Percentiles rank a stretch among this genome's conserved stretches.
phyloP scores from a whole-genome alignment of 2,888 invertebrate species.

The Imbricaverruca yamaguchii region DNA sequence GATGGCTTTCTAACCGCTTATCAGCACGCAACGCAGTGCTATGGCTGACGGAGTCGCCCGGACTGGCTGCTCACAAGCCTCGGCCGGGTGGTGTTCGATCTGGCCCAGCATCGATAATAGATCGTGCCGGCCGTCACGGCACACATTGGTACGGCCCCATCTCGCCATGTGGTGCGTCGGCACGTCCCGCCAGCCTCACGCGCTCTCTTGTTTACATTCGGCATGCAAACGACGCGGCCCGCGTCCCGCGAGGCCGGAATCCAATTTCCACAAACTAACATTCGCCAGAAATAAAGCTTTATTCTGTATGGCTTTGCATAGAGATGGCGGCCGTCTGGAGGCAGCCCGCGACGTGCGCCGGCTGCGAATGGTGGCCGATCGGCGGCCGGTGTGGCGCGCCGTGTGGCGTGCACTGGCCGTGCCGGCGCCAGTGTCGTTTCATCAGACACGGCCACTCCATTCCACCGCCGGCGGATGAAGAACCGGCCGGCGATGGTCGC shows the following conservation, averaged over 20 bases:
- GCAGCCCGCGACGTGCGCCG: neutral
- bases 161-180: neutral
- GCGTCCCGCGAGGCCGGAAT: constrained; percentile 5
- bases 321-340: neutral
- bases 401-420: neutral
- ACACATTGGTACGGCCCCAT: too few species aligned
- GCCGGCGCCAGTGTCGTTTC: neutral
- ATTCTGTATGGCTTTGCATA: constrained; percentile 14
- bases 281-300: constrained; percentile 21
- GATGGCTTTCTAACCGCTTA: neutral
- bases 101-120: neutral
- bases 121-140: neutral
- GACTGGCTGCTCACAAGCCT: neutral
- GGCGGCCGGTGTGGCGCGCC: too few species aligned
- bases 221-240: neutral
- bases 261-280: constrained; percentile 22
- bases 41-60: neutral
- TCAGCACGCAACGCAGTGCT: neutral
- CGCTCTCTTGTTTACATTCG: constrained; percentile 9
- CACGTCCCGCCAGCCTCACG: neutral
- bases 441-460: neutral
- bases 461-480: neutral
- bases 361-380: neutral
- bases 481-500: neutral
- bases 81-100: too few species aligned